phyloP scores from a whole-genome alignment of 2,797 vertebrate species.

The Anniella stebbinsi region DNA sequence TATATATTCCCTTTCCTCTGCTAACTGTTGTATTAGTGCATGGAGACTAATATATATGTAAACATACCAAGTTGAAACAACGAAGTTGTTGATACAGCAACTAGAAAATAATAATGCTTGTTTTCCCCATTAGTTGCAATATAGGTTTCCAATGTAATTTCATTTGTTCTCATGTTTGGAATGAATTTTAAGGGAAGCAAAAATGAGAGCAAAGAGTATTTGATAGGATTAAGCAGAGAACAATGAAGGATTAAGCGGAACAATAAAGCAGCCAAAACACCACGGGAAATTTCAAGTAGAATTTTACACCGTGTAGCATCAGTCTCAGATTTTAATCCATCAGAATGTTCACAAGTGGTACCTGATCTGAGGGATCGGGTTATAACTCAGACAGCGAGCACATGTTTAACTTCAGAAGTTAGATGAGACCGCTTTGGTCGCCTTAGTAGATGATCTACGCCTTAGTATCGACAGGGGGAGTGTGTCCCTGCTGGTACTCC shows the following conservation, averaged over 20 bases:
- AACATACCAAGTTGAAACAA: conserved; percentile 9
- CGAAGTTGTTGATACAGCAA: conserved; percentile 26
- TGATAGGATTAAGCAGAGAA: neutral
- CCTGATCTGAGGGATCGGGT: neutral
- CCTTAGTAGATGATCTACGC: too few species aligned
- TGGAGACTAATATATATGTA: neutral
- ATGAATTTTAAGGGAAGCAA: neutral
- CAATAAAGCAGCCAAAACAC: neutral
- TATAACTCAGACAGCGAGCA: neutral
- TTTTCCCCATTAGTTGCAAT: neutral
- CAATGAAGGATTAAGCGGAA: neutral
- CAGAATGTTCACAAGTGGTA: conserved; percentile 59
- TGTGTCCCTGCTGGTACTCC: too few species aligned
- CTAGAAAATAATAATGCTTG: neutral
- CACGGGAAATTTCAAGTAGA: neutral
- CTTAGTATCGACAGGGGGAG: too few species aligned
- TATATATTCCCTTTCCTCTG: conserved; percentile 45
- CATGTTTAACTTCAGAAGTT: neutral
- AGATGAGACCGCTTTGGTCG: too few species aligned
- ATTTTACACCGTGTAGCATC: neutral
- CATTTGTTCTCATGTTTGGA: neutral
- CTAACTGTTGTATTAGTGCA: conserved; percentile 41
- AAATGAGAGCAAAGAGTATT: neutral
- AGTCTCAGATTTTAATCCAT: conserved; percentile 13
- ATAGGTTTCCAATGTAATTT: neutral